Evolutionary conservation across 1,140 invertebrate species (phyloP), one percentile per base, ranked within the genome.

Genomic region (Ylistrum balloti): DNA sequence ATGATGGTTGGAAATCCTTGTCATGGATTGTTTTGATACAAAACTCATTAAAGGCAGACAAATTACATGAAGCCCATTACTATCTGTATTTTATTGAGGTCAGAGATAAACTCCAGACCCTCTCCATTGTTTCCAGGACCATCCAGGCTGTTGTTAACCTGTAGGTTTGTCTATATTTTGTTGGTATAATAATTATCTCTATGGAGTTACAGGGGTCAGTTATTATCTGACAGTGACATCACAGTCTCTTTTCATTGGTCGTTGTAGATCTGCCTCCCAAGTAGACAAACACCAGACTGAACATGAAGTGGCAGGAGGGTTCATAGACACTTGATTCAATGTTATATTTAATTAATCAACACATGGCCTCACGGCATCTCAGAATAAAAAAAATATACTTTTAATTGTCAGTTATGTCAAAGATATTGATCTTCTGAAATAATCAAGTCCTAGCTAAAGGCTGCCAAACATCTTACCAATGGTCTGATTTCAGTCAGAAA

Each of bases 11-110:
- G 5, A 74, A 74, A 74, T 74, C n/a, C 22, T 28, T 9, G 17
- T 3, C 9, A 2, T 28, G 17, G n/a, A 28, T 74, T n/a, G 56
- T 74, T 45, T 17, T 17, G 20, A 45, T 5, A 22, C 28, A n/a
- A n/a, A 74, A 22, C n/a, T 74, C 56, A 28, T 74, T 74, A 28
- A n/a, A n/a, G 45, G 13, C n/a, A 28, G 35, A 5, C 13, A 7
- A 13, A 38, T 13, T 38, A 9, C 56, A 28, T 74, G 17, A 74
- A 74, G n/a, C 56, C 56, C 28, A 17, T 74, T n/a, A 74, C 22
- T 74, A 74, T 74, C 56, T 74, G 17, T 74, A n/a, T 74, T 74
- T 74, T 74, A 74, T 74, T n/a, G n/a, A 28, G n/a, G 56, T 28
- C 41, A 0, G 45, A 20, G 45, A 74, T 74, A 28, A 74, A 0